Base-by-base conservation (phyloP, 2,113 vertebrate species). In the Copsychus sechellarum region DNA sequence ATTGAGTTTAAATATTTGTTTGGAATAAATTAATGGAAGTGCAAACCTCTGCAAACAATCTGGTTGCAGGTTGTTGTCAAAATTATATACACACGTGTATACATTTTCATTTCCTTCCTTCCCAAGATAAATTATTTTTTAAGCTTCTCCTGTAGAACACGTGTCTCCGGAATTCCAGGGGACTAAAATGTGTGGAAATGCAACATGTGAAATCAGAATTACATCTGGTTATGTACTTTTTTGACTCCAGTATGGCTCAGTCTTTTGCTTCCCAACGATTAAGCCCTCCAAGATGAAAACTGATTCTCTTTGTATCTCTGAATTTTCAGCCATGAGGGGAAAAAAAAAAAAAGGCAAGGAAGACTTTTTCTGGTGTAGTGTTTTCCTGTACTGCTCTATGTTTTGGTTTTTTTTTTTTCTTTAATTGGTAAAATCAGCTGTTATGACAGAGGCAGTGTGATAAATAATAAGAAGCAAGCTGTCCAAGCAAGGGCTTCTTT, bases 381-480 rank as follows among this genome's bases (percentile, higher is more conserved):
- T 96, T 97, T 94, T 91, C 92, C 90, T 95, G 78, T 88, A 80
- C 84, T 86, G 56, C 73, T 91, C 83, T 80, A 42, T 72, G 57
- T 82, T 26, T 88, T 97, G 22, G n/a, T n/a, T 93, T 56, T 56
- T 56, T 22, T 57, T 56, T 74, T 50, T 42, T 9, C 14, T 67
- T 53, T 36, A 94, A 92, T 81, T 92, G 84, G 78, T 92, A 91
- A 96, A 94, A 74, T 74, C 25, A 51, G 88, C 88, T 94, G 94
- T 97, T 98, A 96, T 96, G 97, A 97, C 71, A 92, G 94, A 95
- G 88, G 82, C 64, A 51, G 95, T 78, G 85, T 94, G 86, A 94
- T 77, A 95, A 96, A 96, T 97, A 98, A 97, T 90, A 97, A 97
- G 93, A 96, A 92, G 72, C 95, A 95, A 87, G 87, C 91, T 92